Evolutionary conservation across 2,888 invertebrate species (phyloP).

Genomic region (Torymus auratus): DNA sequence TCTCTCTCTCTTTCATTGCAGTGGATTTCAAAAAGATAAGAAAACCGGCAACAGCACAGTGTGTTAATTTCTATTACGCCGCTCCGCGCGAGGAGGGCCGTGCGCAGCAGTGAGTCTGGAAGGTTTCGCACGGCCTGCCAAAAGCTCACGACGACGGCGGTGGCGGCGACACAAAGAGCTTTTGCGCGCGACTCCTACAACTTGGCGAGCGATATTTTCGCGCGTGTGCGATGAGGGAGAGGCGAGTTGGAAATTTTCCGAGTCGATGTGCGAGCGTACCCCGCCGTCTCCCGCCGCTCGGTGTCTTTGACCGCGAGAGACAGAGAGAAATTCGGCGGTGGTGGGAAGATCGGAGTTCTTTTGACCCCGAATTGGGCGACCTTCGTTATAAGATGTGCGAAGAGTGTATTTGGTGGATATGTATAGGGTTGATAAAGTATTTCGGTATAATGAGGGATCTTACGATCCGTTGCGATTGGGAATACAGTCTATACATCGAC

Average conservation of each 20-base stretch:
- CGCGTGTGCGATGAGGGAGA: not conserved
- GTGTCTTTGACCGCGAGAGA: too few species aligned
- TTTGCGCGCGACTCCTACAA: conserved; percentile 5
- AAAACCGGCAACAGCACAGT: not conserved
- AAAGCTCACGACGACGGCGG: conserved; percentile 30
- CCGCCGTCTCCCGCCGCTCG: too few species aligned
- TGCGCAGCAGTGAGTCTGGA: conserved; percentile 59
- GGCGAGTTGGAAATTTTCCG: conserved; percentile 41
- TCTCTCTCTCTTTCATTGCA: not conserved
- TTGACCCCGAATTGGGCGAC: too few species aligned
- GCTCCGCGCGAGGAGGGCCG: not conserved
- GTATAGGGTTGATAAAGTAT: too few species aligned
- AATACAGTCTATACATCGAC: too few species aligned
- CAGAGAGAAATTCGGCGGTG: too few species aligned
- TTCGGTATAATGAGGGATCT: too few species aligned
- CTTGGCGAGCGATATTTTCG: not conserved
- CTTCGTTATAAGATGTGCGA: too few species aligned
- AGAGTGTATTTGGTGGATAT: too few species aligned
- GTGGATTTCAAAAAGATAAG: conserved; percentile 13
- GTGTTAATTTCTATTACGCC: conserved; percentile 1
- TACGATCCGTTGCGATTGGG: too few species aligned
- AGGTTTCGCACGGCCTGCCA: conserved; percentile 60
- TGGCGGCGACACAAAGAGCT: conserved; percentile 35
- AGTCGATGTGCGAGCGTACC: not conserved
- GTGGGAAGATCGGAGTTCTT: too few species aligned